Conservation (phyloP, 2,888 invertebrate species). For the Monoplex corrugatus region DNA sequence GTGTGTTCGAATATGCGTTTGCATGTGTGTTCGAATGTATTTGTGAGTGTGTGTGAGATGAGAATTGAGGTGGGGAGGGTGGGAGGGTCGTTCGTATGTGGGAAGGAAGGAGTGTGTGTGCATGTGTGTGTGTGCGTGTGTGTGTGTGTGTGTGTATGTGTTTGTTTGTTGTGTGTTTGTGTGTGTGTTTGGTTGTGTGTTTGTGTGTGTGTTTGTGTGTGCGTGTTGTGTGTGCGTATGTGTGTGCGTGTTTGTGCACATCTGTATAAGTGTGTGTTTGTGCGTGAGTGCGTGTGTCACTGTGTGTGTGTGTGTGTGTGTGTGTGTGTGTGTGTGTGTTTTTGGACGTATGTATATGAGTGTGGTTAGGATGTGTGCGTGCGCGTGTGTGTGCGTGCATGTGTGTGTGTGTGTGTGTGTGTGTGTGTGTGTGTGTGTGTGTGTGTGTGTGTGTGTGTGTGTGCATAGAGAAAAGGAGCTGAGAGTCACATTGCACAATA, state of each 20-base stretch:
- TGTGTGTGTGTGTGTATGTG: neutral
- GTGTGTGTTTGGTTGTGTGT: too few species aligned
- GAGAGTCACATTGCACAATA: too few species aligned
- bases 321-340: neutral
- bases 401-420: neutral
- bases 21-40: neutral
- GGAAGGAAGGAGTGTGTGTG: neutral
- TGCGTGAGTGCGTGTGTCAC: neutral
- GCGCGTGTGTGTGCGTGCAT: neutral
- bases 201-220: too few species aligned
- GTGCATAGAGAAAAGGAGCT: too few species aligned
- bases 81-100: neutral
- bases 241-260: slow-evolving; percentile 22
- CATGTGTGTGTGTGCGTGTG: neutral
- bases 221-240: neutral
- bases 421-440: neutral
- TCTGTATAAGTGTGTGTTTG: too few species aligned
- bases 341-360: neutral
- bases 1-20: neutral
- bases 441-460: slow-evolving; percentile 4
- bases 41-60: neutral
- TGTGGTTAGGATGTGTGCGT: neutral
- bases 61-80: too few species aligned
- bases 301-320: neutral
- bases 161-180: neutral